Evolutionary conservation across 2,113 vertebrate genomes (phyloP), one percentile per base, ranked within the genome.

Genomic region (Thunnus thynnus): DNA sequence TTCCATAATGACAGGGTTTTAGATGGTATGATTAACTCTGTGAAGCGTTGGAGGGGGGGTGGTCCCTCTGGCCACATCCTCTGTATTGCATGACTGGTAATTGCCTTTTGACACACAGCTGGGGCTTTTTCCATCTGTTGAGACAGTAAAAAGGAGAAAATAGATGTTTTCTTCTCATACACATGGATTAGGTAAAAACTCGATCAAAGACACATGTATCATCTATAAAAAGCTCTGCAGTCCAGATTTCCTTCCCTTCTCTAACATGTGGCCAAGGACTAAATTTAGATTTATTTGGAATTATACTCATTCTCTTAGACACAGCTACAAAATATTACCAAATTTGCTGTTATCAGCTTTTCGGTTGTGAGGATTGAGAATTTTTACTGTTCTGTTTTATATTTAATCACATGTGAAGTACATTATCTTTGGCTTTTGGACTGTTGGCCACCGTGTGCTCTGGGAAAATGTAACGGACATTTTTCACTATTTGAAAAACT

Each of bases 41-140:
- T 47, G 62, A 63, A 22, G 48, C n/a, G 6, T 41, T 7, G 36
- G 36, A 9, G 9, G 9, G 36, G 36, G 8, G 36, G 36, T 7
- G 7, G 36, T 41, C 48, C 22, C 18, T 47, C 51, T 71, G 47
- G 62, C 20, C 22, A 65, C 56, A 66, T 80, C 41, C 36, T 51
- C 41, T 46, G 3, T 74, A 25, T 41, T 70, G 51, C 52, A 84
- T 84, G 81, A 77, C 55, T 25, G 51, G 46, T 7, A 77, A 17
- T 61, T 63, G 70, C 14, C 50, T 13, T 82, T 67, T 50, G 27
- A 57, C 71, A 69, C 71, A 65, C 76, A 70, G 36, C 67, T 13
- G 3, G 9, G 17, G 32, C 50, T 16, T 27, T 30, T 72, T 77
- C 54, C 20, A 64, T 55, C 58, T 41, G 20, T 30, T 58, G 25